phyloP scores from a whole-genome alignment of 2,888 invertebrate genomes.

The Gymnosoma rotundatum region DNA sequence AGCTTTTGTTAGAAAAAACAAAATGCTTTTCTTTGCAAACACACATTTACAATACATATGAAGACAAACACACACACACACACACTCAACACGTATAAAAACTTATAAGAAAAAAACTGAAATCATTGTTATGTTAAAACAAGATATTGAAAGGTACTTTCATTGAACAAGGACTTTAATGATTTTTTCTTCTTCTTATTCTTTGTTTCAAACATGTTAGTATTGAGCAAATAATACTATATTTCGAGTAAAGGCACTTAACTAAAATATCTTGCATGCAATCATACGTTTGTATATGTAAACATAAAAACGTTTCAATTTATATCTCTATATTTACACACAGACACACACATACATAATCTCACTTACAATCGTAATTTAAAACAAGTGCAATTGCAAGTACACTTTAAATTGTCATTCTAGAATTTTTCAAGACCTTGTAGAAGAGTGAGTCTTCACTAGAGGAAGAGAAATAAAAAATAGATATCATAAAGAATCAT shows the following conservation, averaged over 20 bases:
- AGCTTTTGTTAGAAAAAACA: conserved; percentile 11
- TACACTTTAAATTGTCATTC: conserved; percentile 59
- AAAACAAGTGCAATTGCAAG: conserved; percentile 60
- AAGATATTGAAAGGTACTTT: conserved; percentile 58
- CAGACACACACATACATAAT: neutral
- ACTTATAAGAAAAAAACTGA: neutral
- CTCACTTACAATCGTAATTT: conserved; percentile 48
- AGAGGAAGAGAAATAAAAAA: conserved; percentile 16
- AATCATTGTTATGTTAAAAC: conserved; percentile 50
- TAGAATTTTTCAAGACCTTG: conserved; percentile 47
- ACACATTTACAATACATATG: neutral
- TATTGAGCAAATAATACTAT: conserved; percentile 52
- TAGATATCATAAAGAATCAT: conserved; percentile 15
- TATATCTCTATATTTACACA: neutral
- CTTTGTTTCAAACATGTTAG: conserved; percentile 42
- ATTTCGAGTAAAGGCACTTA: conserved; percentile 30
- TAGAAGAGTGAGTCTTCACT: neutral
- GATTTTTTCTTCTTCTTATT: neutral
- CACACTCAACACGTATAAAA: neutral
- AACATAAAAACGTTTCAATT: conserved; percentile 27
- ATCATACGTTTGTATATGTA: neutral
- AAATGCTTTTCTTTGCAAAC: conserved; percentile 13
- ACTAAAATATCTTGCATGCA: neutral
- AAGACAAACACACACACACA: neutral
- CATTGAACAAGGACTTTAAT: conserved; percentile 42